Base-by-base conservation (phyloP, 2,888 invertebrate genomes). In the Drosophila robusta region DNA sequence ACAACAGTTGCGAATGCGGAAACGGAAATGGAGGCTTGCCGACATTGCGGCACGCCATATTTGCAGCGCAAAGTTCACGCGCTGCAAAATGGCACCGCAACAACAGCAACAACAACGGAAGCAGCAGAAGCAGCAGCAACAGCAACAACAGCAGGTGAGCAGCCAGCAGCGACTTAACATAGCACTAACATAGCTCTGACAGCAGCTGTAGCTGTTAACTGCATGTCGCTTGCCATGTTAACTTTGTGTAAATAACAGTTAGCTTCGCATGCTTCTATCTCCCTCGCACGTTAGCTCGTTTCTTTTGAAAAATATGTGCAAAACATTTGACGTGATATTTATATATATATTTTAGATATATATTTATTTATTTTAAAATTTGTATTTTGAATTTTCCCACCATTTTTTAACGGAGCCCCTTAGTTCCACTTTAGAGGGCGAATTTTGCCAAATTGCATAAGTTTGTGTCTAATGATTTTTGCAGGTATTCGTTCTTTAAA, bases 1-100 rank as follows among this genome's bases (percentile, higher is more conserved):
- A 38, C 39, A 34, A 39, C 24, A 44, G 44, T 24, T 18, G 39
- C 12, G 8, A 18, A n/a, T 42, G 26, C 44, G 66, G 67, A 70
- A 71, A 26, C 32, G 61, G 68, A 67, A 64, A 18, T 41, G 57
- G 70, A 64, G 63, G 51, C 60, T n/a, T 84, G 84, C 62, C 64
- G 51, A 42, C 71, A 89, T 44, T 84, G 89, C 42, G 87, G 87
- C 55, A 85, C 85, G 45, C 84, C 89, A 38, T 87, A 46, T 64
- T 63, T 67, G 22, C 45, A 29, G 18, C 70, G 84, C 26, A 63
- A 64, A 51, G 55, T n/a, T 38, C 68, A 58, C 46, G 34, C 64
- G 32, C 46, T 42, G 7, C 65, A 56, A 50, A 80, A 80, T 26
- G 61, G 66, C 22, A 22, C 8, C 50, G 11, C 42, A 12, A 7